These are phyloP conservation scores for Cossypha dichroa DNA, from an alignment of 2,797 vertebrate species.

Conservation along the genomic window DNA sequence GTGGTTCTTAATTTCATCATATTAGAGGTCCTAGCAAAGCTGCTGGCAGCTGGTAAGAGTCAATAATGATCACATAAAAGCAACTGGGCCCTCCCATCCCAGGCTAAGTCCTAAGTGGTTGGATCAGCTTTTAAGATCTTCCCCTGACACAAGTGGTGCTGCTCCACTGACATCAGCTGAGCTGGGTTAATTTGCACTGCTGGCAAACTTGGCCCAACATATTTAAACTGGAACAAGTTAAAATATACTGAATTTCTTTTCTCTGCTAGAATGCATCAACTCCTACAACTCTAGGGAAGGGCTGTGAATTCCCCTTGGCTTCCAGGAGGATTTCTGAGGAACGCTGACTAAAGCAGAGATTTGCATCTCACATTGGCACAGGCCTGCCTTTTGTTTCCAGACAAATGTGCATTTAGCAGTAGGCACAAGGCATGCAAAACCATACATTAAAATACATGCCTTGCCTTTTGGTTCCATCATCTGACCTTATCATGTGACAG, in stretches of 20 bases:
- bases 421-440: not conserved
- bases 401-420: not conserved
- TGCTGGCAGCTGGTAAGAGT: not conserved
- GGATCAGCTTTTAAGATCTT: not conserved
- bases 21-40: not conserved
- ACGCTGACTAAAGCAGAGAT: not conserved
- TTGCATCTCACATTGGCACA: not conserved
- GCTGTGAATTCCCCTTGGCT: not conserved
- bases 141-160: not conserved
- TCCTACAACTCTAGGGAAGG: not conserved
- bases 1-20: not conserved
- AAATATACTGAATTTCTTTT: not conserved
- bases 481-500: not conserved
- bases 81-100: not conserved
- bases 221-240: not conserved
- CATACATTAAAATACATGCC: not conserved
- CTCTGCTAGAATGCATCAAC: not conserved
- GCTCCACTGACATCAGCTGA: not conserved
- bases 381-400: not conserved
- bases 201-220: not conserved
- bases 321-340: not conserved
- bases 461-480: not conserved
- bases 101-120: not conserved
- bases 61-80: not conserved
- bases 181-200: not conserved